These are phyloP conservation scores for Calidris pygmaea DNA, from an alignment of 2,113 vertebrate species.

Conservation along the genomic window DNA sequence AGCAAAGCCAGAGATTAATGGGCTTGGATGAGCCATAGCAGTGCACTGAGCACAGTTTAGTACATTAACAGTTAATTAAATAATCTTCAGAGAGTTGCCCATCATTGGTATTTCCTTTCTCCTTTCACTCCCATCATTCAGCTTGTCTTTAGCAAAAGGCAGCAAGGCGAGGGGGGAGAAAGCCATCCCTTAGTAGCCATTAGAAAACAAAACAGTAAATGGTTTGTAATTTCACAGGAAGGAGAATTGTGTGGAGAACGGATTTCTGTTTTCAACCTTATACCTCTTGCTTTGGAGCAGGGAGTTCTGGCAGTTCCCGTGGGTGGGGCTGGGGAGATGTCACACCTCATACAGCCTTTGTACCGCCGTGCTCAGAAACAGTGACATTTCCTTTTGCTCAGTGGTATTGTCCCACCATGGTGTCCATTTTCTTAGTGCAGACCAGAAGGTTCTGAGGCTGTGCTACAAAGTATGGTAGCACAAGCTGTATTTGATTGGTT, in stretches of 20 bases:
- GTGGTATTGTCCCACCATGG: background rate
- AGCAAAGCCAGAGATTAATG: background rate
- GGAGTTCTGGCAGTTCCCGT: background rate
- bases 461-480: fast-evolving
- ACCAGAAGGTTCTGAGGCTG: background rate
- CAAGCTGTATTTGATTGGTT: background rate
- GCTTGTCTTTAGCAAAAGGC: background rate
- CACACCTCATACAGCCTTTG: background rate
- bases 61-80: background rate
- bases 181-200: background rate
- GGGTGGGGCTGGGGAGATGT: background rate
- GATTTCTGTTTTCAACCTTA: background rate
- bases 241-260: background rate
- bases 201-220: background rate
- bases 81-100: background rate
- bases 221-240: background rate
- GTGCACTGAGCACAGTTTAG: background rate
- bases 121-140: background rate
- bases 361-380: background rate
- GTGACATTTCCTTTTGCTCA: background rate
- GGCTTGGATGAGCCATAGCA: background rate
- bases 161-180: background rate
- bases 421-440: background rate
- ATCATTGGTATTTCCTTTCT: background rate
- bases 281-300: background rate